A percentile compares a stretch with the other conserved stretches of the same genome.
Evolutionary conservation across 2,888 invertebrate genomes (phyloP).

Genomic region (Drosophila kuntzei): DNA sequence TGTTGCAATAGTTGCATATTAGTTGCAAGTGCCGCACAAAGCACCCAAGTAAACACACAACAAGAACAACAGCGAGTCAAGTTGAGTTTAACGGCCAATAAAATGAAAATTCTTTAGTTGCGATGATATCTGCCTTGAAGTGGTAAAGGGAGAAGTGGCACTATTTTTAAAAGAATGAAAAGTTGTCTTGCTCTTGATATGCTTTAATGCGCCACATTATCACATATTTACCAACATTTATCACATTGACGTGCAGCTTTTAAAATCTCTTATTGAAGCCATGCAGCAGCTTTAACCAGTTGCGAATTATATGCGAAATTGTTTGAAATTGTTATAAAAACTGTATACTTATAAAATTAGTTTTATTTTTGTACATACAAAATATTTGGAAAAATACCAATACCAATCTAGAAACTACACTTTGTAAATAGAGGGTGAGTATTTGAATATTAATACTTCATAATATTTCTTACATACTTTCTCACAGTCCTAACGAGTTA

Average conservation of each 20-base stretch:
- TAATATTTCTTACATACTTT: no score
- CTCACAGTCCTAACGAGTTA: no score
- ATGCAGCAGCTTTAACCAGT: not conserved
- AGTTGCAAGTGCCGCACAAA: constrained; percentile 58
- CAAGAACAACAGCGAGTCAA: constrained; percentile 6
- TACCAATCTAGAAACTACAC: no score
- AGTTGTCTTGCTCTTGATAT: not conserved
- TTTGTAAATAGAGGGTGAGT: no score
- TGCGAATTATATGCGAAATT: constrained; percentile 6
- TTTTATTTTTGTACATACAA: no score
- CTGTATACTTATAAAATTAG: no score
- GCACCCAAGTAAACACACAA: constrained; percentile 15
- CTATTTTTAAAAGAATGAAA: not conserved
- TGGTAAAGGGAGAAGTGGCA: not conserved
- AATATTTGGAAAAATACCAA: no score
- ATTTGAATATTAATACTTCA: no score
- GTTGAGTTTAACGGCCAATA: constrained; percentile 48
- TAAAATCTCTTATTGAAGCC: not conserved
- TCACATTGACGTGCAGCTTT: constrained; percentile 8
- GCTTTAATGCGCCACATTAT: constrained; percentile 19
- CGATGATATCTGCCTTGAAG: constrained; percentile 13
- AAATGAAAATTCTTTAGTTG: constrained; percentile 41
- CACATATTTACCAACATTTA: constrained; percentile 30
- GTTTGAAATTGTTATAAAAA: no score
- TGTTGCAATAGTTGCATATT: constrained; percentile 59